Evolutionary conservation across 2,113 vertebrate species (phyloP), one percentile per base, ranked within the genome.

Genomic region (Glaucomys volans): DNA sequence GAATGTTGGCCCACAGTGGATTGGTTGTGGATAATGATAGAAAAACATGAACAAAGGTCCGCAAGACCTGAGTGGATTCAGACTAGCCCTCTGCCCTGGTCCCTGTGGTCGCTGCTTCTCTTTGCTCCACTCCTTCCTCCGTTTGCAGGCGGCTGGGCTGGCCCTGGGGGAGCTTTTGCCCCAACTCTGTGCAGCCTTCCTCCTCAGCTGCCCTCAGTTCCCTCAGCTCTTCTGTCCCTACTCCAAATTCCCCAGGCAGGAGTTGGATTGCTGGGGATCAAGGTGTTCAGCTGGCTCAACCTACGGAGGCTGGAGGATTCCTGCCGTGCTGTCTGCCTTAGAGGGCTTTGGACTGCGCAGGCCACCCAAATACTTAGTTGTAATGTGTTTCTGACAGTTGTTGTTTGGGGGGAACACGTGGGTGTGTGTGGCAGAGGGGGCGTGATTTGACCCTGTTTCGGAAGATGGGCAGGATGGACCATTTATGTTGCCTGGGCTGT

Each of bases 31-130:
- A 35, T 9, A 35, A 26, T 4, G 59, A 86, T 1, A 18, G 94
- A 37, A 5, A n/a, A 24, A 52, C 30, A 35, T 5, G 7, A 44
- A 30, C 17, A 10, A 5, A 40, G 64, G 28, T n/a, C 42, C 66
- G 28, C 26, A 0, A 47, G 72, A 87, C 37, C 24, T 24, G 40
- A 11, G 1, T 6, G 7, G 81, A 35, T 37, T 80, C 9, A 8
- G 17, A 40, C 0, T 0, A 5, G 54, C 14, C 24, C 18, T 32
- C 12, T 16, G 35, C 8, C 18, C 12, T 20, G 22, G 24, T 28
- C 28, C 30, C 16, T 35, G 0, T 79, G 71, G 16, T 50, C 10
- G 7, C 18, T 0, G 0, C 37, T 47, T 26, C 52, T 5, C 32
- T 26, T 28, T 28, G 59, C 2, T 26, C 44, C 42, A 6, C 67